Evolutionary conservation across 2,113 vertebrate species (phyloP).

Genomic region (Poeciliopsis turrubarensis): DNA sequence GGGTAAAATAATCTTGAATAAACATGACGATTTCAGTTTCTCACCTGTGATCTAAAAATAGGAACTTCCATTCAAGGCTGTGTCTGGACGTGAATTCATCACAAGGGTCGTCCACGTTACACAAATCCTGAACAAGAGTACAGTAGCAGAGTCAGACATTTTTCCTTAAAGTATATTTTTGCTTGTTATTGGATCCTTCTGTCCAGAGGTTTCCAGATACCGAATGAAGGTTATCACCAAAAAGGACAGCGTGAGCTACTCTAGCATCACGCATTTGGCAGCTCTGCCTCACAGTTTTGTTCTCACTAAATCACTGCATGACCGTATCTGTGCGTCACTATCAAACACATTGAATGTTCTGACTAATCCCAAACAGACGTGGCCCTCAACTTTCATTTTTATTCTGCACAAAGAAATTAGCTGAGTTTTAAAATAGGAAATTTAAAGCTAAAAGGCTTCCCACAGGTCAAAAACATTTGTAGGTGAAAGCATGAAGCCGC

Average conservation of each 20-base stretch:
- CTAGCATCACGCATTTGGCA: not conserved
- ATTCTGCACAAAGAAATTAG: not conserved
- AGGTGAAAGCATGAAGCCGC: constrained; percentile 3
- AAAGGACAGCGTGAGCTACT: not conserved
- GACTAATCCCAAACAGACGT: not conserved
- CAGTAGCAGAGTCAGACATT: constrained; percentile 1
- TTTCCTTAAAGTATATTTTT: not conserved
- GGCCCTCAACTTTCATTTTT: not conserved
- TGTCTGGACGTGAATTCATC: constrained; percentile 86
- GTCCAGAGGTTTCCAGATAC: not conserved
- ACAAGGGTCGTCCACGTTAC: constrained; percentile 77
- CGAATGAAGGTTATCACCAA: not conserved
- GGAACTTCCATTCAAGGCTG: constrained; percentile 88
- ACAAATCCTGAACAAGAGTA: constrained; percentile 81
- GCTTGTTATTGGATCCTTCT: not conserved
- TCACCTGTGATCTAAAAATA: constrained; percentile 88
- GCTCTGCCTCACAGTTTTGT: constrained; percentile 1
- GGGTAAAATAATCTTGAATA: not conserved
- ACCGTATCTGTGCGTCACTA: not conserved
- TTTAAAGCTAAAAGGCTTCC: constrained; percentile 8
- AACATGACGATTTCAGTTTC: not conserved
- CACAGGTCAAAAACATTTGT: constrained; percentile 13
- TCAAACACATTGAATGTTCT: constrained; percentile 3
- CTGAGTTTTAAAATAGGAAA: not conserved
- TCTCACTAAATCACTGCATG: not conserved